These are phyloP conservation scores for Conomelus anceps DNA, from an alignment of 2,888 invertebrate species.

Conservation along the genomic window DNA sequence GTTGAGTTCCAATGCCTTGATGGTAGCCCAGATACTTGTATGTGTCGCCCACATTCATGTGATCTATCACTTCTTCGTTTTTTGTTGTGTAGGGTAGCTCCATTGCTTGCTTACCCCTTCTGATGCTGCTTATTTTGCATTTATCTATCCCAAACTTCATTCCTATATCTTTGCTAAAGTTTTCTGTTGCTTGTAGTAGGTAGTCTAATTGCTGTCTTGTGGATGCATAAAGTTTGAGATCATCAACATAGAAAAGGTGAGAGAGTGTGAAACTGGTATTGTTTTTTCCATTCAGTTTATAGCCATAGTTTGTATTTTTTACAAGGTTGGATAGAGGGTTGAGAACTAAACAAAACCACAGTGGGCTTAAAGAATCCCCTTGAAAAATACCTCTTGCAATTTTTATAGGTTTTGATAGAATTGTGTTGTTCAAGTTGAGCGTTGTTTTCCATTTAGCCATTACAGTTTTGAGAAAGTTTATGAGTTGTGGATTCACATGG, in stretches of 20 bases:
- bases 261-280: not conserved
- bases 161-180: slow-evolving; percentile 24
- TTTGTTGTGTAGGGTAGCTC: not conserved
- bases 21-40: slow-evolving; percentile 27
- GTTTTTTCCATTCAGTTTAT: not conserved
- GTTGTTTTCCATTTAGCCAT: slow-evolving; percentile 6
- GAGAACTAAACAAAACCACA: slow-evolving; percentile 29
- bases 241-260: slow-evolving; percentile 31
- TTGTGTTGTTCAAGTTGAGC: not conserved
- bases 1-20: slow-evolving; percentile 10
- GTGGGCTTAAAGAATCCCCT: slow-evolving; percentile 27
- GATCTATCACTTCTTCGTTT: slow-evolving; percentile 6
- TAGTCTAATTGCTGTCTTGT: slow-evolving; percentile 14
- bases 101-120: slow-evolving; percentile 10
- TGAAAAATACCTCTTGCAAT: slow-evolving; percentile 29
- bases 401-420: slow-evolving; percentile 11
- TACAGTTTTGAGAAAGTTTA: not conserved
- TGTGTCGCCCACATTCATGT: slow-evolving; percentile 10
- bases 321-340: slow-evolving; percentile 23
- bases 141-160: slow-evolving; percentile 30
- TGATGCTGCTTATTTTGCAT: slow-evolving; percentile 23
- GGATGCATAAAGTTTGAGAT: slow-evolving; percentile 28
- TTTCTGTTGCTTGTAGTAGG: slow-evolving; percentile 17
- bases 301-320: slow-evolving; percentile 2
- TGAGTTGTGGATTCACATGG: not conserved